Evolutionary conservation across 2,113 vertebrate genomes (phyloP), one percentile per base, ranked within the genome.

Genomic region (Uropsilus gracilis): DNA sequence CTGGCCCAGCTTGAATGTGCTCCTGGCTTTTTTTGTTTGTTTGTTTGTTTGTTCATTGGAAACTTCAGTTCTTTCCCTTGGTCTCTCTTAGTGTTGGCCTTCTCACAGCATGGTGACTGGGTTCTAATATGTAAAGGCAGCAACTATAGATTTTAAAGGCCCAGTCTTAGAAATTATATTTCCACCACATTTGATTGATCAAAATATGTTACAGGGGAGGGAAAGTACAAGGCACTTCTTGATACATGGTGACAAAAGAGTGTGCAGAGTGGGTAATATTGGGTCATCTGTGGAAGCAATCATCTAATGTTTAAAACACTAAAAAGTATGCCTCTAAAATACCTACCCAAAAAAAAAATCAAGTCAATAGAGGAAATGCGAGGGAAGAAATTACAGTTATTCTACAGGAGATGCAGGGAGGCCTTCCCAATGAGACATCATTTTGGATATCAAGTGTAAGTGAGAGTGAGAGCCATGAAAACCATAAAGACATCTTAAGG

Each of bases 281-380:
- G 24, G 55, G 5, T 17, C 18, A 39, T 66, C 30, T 94, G 0
- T 55, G 57, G 63, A 90, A 92, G 90, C 16, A 14, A 1, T 50
- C 44, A 81, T n/a, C n/a, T n/a, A n/a, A n/a, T n/a, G n/a, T 53
- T 91, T 94, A 76, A 68, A 82, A 63, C 63, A n/a, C 17, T 57
- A 14, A 59, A 42, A 68, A 68, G 30, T 17, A 32, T 18, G n/a
- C 16, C 14, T 7, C 16, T 17, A 68, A 13, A 34, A 32, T n/a
- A 3, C 32, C 28, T 59, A 34, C 63, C 18, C 34, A 39, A 80
- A 57, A 73, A 66, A 61, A 55, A 69, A 59, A 53, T 55, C 53
- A 78, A 18, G 17, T 75, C 75, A 80, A 76, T 30, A 80, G 83
- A 69, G 63, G 44, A 73, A 32, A 48, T 61, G 11, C 28, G 59